Evolutionary conservation across 1,140 invertebrate genomes (phyloP).

Genomic region (Phocides pigmalion): DNA sequence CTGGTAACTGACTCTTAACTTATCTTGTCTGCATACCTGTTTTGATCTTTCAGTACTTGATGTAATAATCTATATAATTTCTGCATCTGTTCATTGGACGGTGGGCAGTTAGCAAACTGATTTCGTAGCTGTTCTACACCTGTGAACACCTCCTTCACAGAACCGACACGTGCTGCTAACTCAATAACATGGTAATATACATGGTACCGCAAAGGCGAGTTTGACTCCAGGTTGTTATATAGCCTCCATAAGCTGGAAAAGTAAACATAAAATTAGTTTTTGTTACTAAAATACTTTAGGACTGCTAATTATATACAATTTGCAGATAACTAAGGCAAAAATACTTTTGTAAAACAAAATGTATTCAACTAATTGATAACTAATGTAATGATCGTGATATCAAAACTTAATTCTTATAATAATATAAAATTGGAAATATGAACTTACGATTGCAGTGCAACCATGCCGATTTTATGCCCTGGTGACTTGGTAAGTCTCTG

Average conservation of each 20-base stretch:
- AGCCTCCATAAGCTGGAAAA: constrained; percentile 90
- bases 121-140: constrained; percentile 92
- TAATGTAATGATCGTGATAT: too few relatives aligned
- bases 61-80: constrained; percentile 95
- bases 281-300: too few relatives aligned
- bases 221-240: constrained; percentile 95
- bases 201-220: constrained; percentile 93
- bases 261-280: not conserved
- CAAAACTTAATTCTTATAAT: too few relatives aligned
- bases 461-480: constrained; percentile 91
- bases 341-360: too few relatives aligned
- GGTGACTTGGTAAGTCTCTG: constrained; percentile 96
- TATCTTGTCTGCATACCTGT: too few relatives aligned
- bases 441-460: constrained; percentile 94
- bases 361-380: too few relatives aligned
- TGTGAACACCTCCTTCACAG: constrained; percentile 91
- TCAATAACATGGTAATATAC: constrained; percentile 96
- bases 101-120: constrained; percentile 92
- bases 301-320: too few relatives aligned
- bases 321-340: too few relatives aligned
- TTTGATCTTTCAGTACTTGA: constrained; percentile 90
- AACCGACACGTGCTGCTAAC: constrained; percentile 93
- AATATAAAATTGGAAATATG: too few relatives aligned
- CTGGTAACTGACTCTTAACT: too few relatives aligned
- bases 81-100: constrained; percentile 96